Evolutionary conservation across 1,140 invertebrate genomes (phyloP).

Genomic region (Grapholita molesta): DNA sequence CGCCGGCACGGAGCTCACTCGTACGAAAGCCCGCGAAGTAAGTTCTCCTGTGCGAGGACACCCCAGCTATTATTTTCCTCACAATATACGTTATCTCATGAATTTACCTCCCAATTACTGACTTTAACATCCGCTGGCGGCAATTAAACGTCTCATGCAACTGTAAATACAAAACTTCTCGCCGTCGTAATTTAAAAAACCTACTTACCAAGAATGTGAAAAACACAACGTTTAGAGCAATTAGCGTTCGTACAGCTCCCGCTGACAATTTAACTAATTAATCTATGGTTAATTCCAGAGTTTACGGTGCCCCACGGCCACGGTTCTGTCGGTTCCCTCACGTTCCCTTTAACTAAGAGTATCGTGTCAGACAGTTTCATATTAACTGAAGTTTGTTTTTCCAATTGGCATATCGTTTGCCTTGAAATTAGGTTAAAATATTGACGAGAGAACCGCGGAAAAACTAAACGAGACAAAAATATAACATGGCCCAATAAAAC

Average conservation of each 20-base stretch:
- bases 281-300: slow-evolving; percentile 43
- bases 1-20: background rate
- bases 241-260: slow-evolving; percentile 57
- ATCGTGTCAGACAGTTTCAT: no score
- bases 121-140: slow-evolving; percentile 61
- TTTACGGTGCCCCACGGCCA: slow-evolving; percentile 17
- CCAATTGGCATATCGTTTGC: background rate
- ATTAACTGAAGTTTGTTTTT: no score
- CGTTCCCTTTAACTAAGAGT: background rate
- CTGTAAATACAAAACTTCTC: slow-evolving; percentile 66
- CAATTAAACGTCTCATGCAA: slow-evolving; percentile 69
- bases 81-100: slow-evolving; percentile 54
- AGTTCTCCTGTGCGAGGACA: background rate
- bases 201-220: slow-evolving; percentile 64
- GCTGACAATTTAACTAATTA: slow-evolving; percentile 63
- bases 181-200: slow-evolving; percentile 63
- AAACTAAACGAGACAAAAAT: no score
- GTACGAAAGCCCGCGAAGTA: slow-evolving; percentile 1
- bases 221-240: slow-evolving; percentile 68
- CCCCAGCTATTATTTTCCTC: slow-evolving; percentile 38
- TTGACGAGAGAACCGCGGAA: no score
- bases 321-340: slow-evolving; percentile 25
- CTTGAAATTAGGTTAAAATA: background rate
- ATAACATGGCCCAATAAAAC: no score
- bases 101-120: slow-evolving; percentile 63